Conservation (phyloP, 2,113 vertebrate species). For the Peromyscus maniculatus region DNA sequence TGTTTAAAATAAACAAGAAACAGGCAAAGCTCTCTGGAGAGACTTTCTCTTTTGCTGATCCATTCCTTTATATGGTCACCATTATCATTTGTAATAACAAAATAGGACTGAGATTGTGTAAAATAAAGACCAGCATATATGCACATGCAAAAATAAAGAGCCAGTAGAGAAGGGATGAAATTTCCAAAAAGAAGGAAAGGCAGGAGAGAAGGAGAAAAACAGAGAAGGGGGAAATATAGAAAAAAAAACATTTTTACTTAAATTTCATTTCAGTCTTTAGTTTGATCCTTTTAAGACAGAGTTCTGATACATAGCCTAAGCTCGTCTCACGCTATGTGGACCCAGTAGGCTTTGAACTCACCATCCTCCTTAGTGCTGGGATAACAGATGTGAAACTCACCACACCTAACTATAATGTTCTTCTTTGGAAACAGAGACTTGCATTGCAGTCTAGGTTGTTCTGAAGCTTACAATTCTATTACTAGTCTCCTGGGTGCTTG, state of each 20-base stretch:
- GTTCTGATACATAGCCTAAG: too few relatives aligned
- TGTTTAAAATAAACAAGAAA: neutral
- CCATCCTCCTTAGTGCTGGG: neutral
- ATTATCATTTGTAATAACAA: neutral
- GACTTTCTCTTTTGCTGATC: neutral
- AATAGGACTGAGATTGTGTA: neutral
- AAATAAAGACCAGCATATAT: neutral
- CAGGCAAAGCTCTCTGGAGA: neutral
- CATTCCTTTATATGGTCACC: neutral
- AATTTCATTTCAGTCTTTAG: neutral
- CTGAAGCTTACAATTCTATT: neutral
- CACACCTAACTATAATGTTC: too few relatives aligned
- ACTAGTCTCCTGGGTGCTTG: neutral
- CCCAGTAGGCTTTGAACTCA: neutral
- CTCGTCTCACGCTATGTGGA: neutral
- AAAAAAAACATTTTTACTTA: neutral
- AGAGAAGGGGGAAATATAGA: neutral
- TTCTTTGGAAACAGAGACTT: neutral
- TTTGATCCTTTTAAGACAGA: neutral
- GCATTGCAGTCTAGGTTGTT: neutral
- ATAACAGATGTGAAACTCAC: neutral
- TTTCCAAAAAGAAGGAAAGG: too few relatives aligned
- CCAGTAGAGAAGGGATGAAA: neutral
- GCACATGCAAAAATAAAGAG: neutral
- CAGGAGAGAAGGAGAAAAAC: neutral